phyloP scores from a whole-genome alignment of 1,140 invertebrate species.

The Drosophila pseudoobscura region DNA sequence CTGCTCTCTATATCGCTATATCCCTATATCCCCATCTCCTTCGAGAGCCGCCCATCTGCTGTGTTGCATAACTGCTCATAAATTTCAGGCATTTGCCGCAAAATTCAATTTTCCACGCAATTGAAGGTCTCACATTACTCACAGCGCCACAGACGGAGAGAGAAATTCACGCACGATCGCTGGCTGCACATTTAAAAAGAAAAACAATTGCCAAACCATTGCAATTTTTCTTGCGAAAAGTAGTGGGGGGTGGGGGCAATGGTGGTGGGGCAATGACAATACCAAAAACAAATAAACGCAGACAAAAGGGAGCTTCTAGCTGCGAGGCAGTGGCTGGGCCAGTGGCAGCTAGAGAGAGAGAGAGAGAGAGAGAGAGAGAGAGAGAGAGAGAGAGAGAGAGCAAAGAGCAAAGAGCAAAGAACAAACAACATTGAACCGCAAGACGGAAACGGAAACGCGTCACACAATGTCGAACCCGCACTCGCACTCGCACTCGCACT shows the following conservation, averaged over 20 bases:
- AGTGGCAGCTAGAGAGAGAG: constrained; percentile 24
- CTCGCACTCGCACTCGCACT: constrained; percentile 27
- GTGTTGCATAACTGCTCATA: constrained; percentile 19
- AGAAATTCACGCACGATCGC: constrained; percentile 29
- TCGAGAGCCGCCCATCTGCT: no score
- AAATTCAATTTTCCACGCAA: constrained; percentile 64
- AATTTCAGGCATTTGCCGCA: constrained; percentile 29
- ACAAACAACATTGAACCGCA: constrained; percentile 55
- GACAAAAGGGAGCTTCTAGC: constrained; percentile 18
- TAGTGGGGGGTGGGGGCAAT: neutral
- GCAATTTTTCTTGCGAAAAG: constrained; percentile 41
- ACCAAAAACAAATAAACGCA: constrained; percentile 67
- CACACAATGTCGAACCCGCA: constrained; percentile 58
- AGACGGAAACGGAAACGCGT: constrained; percentile 74
- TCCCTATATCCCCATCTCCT: neutral
- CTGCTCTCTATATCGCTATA: neutral
- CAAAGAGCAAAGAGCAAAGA: constrained; percentile 53
- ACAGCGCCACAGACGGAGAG: neutral
- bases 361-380: constrained; percentile 13
- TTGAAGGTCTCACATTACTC: constrained; percentile 48
- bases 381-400: constrained; percentile 11
- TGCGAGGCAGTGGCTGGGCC: no score
- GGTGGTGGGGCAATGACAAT: constrained; percentile 40
- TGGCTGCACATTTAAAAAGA: constrained; percentile 25
- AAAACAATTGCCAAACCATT: constrained; percentile 50